Conservation (phyloP, 2,888 invertebrate species). For the Sycophila texana region DNA sequence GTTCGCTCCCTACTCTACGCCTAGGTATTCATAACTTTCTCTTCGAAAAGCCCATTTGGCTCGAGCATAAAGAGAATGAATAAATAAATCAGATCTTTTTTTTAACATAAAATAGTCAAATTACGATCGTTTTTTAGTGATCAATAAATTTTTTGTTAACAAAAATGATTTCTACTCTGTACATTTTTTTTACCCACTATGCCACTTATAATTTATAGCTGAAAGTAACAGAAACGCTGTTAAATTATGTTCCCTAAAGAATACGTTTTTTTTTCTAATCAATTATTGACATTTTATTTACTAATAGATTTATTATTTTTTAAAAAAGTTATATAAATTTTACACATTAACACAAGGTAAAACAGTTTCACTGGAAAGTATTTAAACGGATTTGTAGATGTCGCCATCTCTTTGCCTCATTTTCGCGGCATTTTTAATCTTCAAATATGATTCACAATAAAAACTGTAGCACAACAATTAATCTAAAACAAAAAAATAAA, state of each 20-base stretch:
- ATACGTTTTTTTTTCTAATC: too few relatives aligned
- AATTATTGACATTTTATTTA: not conserved
- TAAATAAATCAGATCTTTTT: slow-evolving; percentile 37
- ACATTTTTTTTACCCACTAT: too few relatives aligned
- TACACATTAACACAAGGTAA: slow-evolving; percentile 5
- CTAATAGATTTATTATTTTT: not conserved
- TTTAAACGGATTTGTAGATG: not conserved
- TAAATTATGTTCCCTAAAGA: too few relatives aligned
- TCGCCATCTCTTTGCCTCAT: not conserved
- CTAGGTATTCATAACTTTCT: not conserved
- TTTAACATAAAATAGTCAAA: not conserved
- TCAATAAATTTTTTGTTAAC: too few relatives aligned
- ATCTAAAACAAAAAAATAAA: not conserved
- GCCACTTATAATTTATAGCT: too few relatives aligned
- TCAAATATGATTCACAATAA: not conserved
- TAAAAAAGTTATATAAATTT: not conserved
- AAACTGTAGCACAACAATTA: not conserved
- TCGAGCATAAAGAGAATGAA: slow-evolving; percentile 18
- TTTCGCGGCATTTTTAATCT: not conserved
- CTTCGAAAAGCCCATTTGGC: slow-evolving; percentile 20
- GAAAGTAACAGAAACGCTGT: too few relatives aligned
- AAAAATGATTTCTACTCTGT: too few relatives aligned
- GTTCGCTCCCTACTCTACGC: not conserved
- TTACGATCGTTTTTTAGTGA: too few relatives aligned
- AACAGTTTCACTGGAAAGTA: slow-evolving; percentile 6